phyloP scores from a whole-genome alignment of 2,888 invertebrate species.

The Trimorus sp. region DNA sequence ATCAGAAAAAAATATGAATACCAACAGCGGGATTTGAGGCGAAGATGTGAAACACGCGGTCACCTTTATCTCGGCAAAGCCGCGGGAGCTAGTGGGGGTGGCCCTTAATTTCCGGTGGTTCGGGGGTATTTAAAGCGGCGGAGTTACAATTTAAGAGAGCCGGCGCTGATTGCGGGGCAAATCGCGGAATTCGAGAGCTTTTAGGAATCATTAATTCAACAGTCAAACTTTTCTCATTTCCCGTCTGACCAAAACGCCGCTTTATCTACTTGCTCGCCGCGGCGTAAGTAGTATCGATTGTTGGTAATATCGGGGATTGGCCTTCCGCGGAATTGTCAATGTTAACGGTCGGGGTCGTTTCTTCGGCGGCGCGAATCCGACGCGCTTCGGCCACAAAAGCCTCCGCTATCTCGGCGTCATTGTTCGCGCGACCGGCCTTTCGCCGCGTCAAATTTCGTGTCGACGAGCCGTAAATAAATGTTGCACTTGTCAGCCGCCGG shows the following conservation, averaged over 20 bases:
- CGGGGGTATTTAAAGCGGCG: constrained; percentile 27
- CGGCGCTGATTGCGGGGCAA: constrained; percentile 34
- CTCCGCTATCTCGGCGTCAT: constrained; percentile 13
- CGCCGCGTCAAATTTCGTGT: constrained; percentile 28
- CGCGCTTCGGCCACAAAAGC: constrained; percentile 31
- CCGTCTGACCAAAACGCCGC: constrained; percentile 59
- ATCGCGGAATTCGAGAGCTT: constrained; percentile 51
- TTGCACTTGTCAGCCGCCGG: background rate
- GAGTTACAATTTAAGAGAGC: constrained; percentile 46
- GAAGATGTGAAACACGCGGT: background rate
- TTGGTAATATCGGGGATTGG: constrained; percentile 49
- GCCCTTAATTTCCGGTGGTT: constrained; percentile 36
- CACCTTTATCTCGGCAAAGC: background rate
- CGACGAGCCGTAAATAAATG: constrained; percentile 24
- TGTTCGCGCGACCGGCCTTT: constrained; percentile 19
- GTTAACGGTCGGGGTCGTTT: constrained; percentile 41
- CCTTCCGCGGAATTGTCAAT: constrained; percentile 44
- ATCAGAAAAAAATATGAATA: constrained; percentile 17
- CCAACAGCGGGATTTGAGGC: background rate
- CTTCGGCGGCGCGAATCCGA: constrained; percentile 36
- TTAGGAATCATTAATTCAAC: constrained; percentile 62
- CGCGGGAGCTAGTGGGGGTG: background rate
- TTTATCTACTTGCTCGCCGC: constrained; percentile 52
- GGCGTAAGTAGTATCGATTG: constrained; percentile 56
- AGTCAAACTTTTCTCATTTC: constrained; percentile 63